Evolutionary conservation across 2,888 invertebrate species (phyloP).

Genomic region (Athrips mouffetella): DNA sequence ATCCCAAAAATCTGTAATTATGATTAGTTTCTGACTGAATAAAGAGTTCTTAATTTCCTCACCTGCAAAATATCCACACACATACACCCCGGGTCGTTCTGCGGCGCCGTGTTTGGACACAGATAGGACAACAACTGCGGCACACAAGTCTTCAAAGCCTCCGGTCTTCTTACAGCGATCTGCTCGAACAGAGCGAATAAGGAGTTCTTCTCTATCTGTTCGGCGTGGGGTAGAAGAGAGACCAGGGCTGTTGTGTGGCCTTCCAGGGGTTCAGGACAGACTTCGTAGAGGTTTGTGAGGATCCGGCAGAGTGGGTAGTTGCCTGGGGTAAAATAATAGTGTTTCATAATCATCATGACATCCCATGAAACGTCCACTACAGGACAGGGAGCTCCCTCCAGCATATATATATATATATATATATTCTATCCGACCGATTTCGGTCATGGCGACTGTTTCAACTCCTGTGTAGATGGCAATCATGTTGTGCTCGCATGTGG

Average conservation of each 20-base stretch:
- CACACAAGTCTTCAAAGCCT: constrained; percentile 88
- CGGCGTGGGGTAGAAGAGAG: constrained; percentile 88
- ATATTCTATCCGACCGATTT: no score
- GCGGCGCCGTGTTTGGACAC: constrained; percentile 55
- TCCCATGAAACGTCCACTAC: no score
- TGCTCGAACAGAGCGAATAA: constrained; percentile 89
- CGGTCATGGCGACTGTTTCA: no score
- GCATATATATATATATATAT: no score
- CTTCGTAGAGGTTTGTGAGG: constrained; percentile 92
- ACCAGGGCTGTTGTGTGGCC: constrained; percentile 91
- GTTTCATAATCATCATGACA: no score
- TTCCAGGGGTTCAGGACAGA: constrained; percentile 90
- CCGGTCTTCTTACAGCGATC: constrained; percentile 88
- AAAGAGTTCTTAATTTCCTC: constrained; percentile 1
- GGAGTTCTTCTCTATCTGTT: constrained; percentile 90
- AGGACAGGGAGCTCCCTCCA: no score
- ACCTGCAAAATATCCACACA: constrained; percentile 70
- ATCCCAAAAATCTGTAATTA: no score
- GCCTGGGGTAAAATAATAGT: constrained; percentile 79
- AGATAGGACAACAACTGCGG: constrained; percentile 90
- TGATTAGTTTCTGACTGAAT: neutral
- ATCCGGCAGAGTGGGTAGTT: constrained; percentile 93
- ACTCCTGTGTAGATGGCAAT: no score
- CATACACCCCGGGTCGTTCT: constrained; percentile 65
- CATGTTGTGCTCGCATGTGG: no score